A percentile compares a stretch with the other conserved stretches of the same genome.
Conservation (phyloP, 2,888 invertebrate species). For the Deilephila elpenor region DNA sequence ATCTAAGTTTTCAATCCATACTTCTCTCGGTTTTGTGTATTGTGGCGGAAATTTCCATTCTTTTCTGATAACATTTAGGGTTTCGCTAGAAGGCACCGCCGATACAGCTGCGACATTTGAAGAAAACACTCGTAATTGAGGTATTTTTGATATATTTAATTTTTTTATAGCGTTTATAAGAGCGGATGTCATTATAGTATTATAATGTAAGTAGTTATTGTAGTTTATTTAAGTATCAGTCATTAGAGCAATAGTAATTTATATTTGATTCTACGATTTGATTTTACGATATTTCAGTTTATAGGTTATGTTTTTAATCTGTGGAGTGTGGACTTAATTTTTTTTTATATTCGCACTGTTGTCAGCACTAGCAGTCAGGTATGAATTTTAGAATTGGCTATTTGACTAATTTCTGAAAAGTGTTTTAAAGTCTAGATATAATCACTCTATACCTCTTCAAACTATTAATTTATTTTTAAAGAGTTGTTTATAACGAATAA, state of each 20-base stretch:
- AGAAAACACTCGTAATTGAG: conserved; percentile 62
- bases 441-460: too few relatives aligned
- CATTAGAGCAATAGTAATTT: not conserved
- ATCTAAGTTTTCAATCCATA: conserved; percentile 94
- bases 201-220: conserved; percentile 18
- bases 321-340: too few relatives aligned
- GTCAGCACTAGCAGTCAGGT: too few relatives aligned
- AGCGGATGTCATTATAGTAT: conserved; percentile 60
- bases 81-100: conserved; percentile 47
- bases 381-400: too few relatives aligned
- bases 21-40: conserved; percentile 88
- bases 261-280: too few relatives aligned
- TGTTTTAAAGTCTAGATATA: too few relatives aligned
- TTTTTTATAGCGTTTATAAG: conserved; percentile 71
- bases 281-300: not conserved
- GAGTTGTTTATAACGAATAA: too few relatives aligned
- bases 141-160: conserved; percentile 60
- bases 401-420: too few relatives aligned
- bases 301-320: conserved; percentile 36
- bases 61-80: conserved; percentile 66
- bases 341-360: not conserved
- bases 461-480: too few relatives aligned
- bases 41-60: conserved; percentile 80
- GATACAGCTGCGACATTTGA: conserved; percentile 49
- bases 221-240: conserved; percentile 17